Evolutionary conservation across 2,888 invertebrate genomes (phyloP).

Genomic region (Drosophila mimica): DNA sequence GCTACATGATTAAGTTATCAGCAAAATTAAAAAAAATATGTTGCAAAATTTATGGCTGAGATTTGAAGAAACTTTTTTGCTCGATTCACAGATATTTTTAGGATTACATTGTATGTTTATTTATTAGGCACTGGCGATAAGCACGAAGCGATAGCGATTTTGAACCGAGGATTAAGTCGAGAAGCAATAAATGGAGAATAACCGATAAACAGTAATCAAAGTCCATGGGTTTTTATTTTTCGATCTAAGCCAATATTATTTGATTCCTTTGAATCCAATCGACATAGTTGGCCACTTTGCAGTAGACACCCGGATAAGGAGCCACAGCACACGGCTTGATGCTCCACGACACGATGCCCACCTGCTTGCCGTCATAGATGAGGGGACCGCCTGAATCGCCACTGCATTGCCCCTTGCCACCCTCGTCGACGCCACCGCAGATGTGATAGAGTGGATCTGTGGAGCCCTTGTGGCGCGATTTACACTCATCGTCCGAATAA

Average conservation of each 20-base stretch:
- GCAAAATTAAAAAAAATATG: neutral
- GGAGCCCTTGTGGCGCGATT: constrained; percentile 63
- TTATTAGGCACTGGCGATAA: neutral
- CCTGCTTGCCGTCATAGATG: constrained; percentile 74
- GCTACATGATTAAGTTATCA: neutral
- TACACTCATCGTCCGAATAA: constrained; percentile 83
- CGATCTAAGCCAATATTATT: constrained; percentile 59
- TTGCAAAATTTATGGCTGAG: neutral
- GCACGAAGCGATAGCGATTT: neutral
- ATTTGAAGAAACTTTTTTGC: neutral
- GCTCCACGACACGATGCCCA: constrained; percentile 86
- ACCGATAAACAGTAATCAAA: neutral
- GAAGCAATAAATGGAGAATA: neutral
- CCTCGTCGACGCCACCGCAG: constrained; percentile 83
- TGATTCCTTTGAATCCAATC: constrained; percentile 78
- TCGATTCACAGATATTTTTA: neutral
- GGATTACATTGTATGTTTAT: neutral
- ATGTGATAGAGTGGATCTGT: constrained; percentile 81
- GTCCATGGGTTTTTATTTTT: neutral
- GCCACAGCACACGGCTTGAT: constrained; percentile 84
- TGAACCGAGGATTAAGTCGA: neutral
- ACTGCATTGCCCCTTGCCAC: constrained; percentile 82
- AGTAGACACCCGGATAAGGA: constrained; percentile 85
- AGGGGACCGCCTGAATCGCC: constrained; percentile 84
- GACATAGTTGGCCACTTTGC: constrained; percentile 83